phyloP scores from a whole-genome alignment of 1,140 invertebrate species.

The Pseudachorutes palmiensis region DNA sequence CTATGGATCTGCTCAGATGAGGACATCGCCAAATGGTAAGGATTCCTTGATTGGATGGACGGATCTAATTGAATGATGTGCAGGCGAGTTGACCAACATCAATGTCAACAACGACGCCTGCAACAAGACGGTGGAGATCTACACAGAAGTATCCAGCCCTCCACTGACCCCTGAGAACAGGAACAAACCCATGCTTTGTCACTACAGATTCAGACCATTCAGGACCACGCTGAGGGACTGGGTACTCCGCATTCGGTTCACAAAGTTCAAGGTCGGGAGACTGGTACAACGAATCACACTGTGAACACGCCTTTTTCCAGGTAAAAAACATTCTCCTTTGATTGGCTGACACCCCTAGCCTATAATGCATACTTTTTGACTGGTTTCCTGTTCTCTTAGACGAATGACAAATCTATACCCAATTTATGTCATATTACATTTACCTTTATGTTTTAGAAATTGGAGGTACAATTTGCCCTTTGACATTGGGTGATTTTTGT shows the following conservation, averaged over 20 bases:
- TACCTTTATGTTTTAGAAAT: too few relatives aligned
- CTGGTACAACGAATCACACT: constrained; percentile 74
- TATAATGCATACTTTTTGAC: too few relatives aligned
- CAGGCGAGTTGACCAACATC: constrained; percentile 19
- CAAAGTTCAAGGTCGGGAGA: constrained; percentile 82
- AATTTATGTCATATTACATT: too few relatives aligned
- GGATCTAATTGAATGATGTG: too few relatives aligned
- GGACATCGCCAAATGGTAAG: too few relatives aligned
- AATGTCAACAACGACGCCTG: constrained; percentile 56
- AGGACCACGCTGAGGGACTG: constrained; percentile 68
- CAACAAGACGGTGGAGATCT: constrained; percentile 85
- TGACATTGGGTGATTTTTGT: too few relatives aligned
- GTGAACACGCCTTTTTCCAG: constrained; percentile 77
- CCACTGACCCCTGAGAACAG: constrained; percentile 70
- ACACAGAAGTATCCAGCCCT: constrained; percentile 78
- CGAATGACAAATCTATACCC: too few relatives aligned
- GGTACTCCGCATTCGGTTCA: constrained; percentile 79
- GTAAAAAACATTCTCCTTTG: constrained; percentile 48
- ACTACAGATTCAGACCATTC: constrained; percentile 75
- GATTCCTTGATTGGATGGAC: too few relatives aligned
- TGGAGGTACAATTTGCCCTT: too few relatives aligned
- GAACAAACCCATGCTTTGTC: constrained; percentile 74
- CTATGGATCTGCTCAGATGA: too few relatives aligned
- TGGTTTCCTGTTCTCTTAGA: too few relatives aligned
- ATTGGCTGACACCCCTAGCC: background rate